These are phyloP conservation scores for Clarias pachynema DNA, from an alignment of 2,797 vertebrate species.

Conservation along the genomic window DNA sequence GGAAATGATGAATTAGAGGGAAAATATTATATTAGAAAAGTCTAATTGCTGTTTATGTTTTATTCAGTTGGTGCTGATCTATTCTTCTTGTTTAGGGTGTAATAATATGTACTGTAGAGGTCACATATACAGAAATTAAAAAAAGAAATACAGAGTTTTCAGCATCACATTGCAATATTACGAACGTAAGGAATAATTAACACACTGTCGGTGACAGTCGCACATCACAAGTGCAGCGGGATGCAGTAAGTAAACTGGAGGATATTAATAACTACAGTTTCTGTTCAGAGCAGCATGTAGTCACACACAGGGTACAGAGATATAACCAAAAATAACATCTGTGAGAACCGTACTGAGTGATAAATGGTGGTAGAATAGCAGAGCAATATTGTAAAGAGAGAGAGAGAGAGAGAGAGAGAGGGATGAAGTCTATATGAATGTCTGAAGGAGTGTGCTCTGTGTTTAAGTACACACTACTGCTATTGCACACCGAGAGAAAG, in stretches of 20 bases:
- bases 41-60: neutral
- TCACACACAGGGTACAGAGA: neutral
- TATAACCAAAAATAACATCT: constrained; percentile 1
- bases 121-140: neutral
- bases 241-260: neutral
- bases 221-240: neutral
- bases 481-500: constrained; percentile 7
- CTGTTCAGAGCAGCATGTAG: constrained; percentile 3
- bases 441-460: neutral
- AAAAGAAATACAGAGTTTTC: neutral
- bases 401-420: constrained; percentile 4
- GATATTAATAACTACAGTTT: neutral
- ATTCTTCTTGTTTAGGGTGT: neutral
- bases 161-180: neutral
- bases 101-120: neutral
- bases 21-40: neutral
- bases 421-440: neutral
- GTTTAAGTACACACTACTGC: constrained; percentile 2
- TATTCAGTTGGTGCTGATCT: neutral
- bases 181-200: neutral
- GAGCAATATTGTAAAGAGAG: neutral
- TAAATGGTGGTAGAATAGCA: neutral
- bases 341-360: constrained; percentile 5
- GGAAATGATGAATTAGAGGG: neutral
- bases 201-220: neutral